These are phyloP conservation scores for Ondatra zibethicus DNA, from an alignment of 2,113 vertebrate species.

Conservation along the genomic window DNA sequence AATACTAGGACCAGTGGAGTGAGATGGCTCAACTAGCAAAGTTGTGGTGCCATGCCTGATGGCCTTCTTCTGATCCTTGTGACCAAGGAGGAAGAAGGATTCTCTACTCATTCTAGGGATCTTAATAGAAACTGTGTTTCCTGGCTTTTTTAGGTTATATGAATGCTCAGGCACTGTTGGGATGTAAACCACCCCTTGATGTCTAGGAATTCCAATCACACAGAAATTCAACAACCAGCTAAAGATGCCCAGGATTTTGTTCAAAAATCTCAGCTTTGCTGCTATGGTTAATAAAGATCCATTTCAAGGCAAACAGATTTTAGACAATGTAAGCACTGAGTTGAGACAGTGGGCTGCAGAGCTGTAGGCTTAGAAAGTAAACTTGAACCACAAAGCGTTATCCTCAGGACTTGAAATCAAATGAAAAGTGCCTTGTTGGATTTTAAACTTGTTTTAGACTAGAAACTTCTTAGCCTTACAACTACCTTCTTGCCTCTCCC, in stretches of 20 bases:
- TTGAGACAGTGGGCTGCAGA: not conserved
- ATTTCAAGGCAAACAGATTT: not conserved
- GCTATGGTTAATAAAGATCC: not conserved
- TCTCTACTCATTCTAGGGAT: fast-evolving
- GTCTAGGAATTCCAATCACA: not conserved
- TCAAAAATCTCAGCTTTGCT: not conserved
- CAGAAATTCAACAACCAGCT: not conserved
- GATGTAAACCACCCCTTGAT: not conserved
- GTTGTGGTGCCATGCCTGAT: not conserved
- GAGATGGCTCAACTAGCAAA: not conserved
- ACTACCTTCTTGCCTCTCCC: not conserved
- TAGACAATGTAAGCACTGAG: not conserved
- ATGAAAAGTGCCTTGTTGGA: not conserved
- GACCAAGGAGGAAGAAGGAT: not conserved
- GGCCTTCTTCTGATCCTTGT: not conserved
- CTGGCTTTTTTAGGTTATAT: not conserved
- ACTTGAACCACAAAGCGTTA: too few species aligned
- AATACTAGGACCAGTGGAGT: too few species aligned
- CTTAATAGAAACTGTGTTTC: not conserved
- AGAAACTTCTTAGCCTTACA: not conserved
- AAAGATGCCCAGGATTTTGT: not conserved
- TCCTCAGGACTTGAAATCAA: not conserved
- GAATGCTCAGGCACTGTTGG: not conserved
- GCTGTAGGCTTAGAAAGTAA: not conserved
- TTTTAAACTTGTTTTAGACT: not conserved